Evolutionary conservation across 2,797 vertebrate species (phyloP), one percentile per base, ranked within the genome.

Genomic region (Mico argentatus): DNA sequence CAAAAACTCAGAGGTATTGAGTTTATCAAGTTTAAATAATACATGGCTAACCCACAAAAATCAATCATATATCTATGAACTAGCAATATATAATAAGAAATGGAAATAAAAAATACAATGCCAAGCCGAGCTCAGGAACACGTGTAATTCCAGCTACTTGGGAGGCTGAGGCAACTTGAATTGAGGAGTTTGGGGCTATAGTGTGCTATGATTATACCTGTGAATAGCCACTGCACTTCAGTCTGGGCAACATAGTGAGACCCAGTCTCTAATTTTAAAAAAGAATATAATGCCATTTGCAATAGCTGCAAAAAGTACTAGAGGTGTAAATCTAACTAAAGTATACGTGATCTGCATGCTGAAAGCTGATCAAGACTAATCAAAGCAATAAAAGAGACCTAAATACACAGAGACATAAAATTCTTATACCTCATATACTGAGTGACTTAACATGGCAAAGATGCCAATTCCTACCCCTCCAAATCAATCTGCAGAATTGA

Each of bases 261-360:
- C 22, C 7, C 8, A 0, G 3, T 39, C n/a, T 55, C 22, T 81
- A 55, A 27, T 55, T 36, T 55, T 36, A 55, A 55, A 9, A 80
- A 80, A 81, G 39, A 80, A 83, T 88, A 64, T 3, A 14, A 77
- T 83, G 15, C 4, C 17, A 87, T 76, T 90, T 82, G 13, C 46
- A 96, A 75, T 67, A 90, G 91, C 6, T 91, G 36, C 12, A 83
- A 82, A 95, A 87, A 94, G 67, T 61, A 70, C 20, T 84, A 82
- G 46, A 84, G 36, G 41, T n/a, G 36, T 72, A 90, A 93, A 64
- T 57, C 41, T 87, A 82, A 91, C n/a, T 61, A 76, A 96, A 91
- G 76, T 90, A 36, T 46, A 96, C 0, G 89, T 13, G 30, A 39
- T 48, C 27, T 70, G 0, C n/a, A 64, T 41, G 24, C 50, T 79